Conservation (phyloP, 2,113 vertebrate genomes). For the Charadrius vociferus region DNA sequence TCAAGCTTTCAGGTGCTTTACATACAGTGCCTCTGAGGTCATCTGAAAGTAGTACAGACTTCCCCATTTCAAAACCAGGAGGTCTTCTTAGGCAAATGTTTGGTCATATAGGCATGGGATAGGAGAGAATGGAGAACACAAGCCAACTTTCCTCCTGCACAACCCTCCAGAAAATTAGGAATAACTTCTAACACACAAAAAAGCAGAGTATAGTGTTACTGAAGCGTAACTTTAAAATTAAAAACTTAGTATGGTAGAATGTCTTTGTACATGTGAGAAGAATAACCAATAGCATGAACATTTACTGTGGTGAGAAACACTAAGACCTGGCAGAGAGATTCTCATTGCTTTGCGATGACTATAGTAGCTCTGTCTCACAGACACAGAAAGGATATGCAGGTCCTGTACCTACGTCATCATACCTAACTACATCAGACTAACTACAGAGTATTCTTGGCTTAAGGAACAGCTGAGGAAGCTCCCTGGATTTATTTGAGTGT, state of each 20-base stretch:
- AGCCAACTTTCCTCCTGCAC: accelerated
- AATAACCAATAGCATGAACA: background rate
- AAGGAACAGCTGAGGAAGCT: background rate
- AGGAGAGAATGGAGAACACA: background rate
- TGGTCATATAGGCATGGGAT: background rate
- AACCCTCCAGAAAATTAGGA: background rate
- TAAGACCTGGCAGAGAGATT: background rate
- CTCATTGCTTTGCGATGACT: background rate
- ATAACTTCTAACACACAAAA: background rate
- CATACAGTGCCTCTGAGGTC: background rate
- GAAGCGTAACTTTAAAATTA: background rate
- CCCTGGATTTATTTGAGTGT: background rate
- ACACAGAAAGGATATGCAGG: background rate
- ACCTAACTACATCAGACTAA: background rate
- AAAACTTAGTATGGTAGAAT: background rate
- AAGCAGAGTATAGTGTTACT: background rate
- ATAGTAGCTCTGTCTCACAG: background rate
- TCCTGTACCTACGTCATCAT: background rate
- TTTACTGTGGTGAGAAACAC: background rate
- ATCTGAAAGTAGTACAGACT: background rate
- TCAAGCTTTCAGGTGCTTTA: background rate
- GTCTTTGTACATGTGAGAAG: background rate
- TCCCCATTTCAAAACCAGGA: background rate
- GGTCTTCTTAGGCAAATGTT: background rate
- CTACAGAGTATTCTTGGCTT: background rate